Evolutionary conservation across 2,113 vertebrate species (phyloP), one percentile per base, ranked within the genome.

Genomic region (Rhinogobius similis): DNA sequence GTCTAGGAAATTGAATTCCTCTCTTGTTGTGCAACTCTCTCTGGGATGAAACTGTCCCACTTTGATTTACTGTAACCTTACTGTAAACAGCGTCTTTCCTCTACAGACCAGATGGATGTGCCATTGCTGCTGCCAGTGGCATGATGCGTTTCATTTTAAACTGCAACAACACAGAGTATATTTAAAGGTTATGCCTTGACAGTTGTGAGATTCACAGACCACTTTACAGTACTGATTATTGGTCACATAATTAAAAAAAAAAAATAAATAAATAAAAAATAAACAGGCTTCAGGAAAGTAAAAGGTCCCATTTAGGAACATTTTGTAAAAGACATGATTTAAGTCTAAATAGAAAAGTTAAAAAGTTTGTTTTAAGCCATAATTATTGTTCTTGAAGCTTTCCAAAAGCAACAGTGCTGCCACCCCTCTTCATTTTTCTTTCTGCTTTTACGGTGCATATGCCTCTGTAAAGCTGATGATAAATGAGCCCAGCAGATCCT

Each of bases 21-120:
- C 75, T 77, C 77, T 81, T 87, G 79, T 72, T 82, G 82, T 83
- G 79, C 85, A 78, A 81, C 72, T 76, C 69, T 90, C 70, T 27
- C 1, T 3, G 64, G 84, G 79, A 87, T 83, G 78, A 84, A 85
- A 78, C 65, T 59, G 77, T 88, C 81, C 62, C 27, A 1, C 43
- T 41, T 76, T 85, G 81, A 88, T 87, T 87, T 86, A 84, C 85
- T 78, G 79, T 84, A 81, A 80, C 86, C 78, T 81, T 18, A 66
- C 75, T 55, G 38, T 81, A 70, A 83, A 81, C 73, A 36, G 67
- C 38, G 41, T 71, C 72, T 67, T 63, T 71, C 74, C 63, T 58
- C 36, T 43, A n/a, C 62, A 12, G 59, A 53, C 8, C 76, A 72
- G 76, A 82, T 76, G 72, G 78, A 86, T 80, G 83, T 10, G 18